Evolutionary conservation across 2,888 invertebrate species (phyloP).

Genomic region (Allolobophora icterica): DNA sequence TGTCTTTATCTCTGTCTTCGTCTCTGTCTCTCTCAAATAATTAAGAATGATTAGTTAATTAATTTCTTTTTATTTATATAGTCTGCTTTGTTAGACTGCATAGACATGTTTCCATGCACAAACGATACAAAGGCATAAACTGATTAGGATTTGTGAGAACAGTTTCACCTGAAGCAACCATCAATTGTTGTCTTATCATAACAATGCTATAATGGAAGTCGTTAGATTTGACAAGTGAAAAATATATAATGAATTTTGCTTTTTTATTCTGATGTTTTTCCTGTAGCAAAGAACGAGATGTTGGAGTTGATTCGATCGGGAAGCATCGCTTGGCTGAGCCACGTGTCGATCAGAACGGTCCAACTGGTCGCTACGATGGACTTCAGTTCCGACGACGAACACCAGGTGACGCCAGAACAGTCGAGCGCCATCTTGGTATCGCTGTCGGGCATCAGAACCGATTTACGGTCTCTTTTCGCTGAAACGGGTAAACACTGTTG

Average conservation of each 20-base stretch:
- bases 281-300: too few species aligned
- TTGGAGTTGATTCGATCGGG: not conserved
- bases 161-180: too few species aligned
- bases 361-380: not conserved
- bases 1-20: too few species aligned
- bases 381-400: not conserved
- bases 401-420: not conserved
- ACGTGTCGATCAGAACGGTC: not conserved
- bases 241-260: too few species aligned
- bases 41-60: not conserved
- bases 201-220: too few species aligned
- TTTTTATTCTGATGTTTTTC: too few species aligned
- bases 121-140: too few species aligned
- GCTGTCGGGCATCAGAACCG: not conserved
- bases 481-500: not conserved
- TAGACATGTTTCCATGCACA: too few species aligned
- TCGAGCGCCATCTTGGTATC: not conserved
- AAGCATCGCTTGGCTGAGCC: not conserved
- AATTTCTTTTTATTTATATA: not conserved
- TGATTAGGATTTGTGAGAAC: too few species aligned
- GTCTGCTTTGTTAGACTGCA: not conserved
- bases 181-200: too few species aligned
- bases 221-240: too few species aligned
- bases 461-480: not conserved
- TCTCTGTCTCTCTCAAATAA: too few species aligned